Conservation (phyloP, 1,140 invertebrate species). For the Archegozetes longisetosus region DNA sequence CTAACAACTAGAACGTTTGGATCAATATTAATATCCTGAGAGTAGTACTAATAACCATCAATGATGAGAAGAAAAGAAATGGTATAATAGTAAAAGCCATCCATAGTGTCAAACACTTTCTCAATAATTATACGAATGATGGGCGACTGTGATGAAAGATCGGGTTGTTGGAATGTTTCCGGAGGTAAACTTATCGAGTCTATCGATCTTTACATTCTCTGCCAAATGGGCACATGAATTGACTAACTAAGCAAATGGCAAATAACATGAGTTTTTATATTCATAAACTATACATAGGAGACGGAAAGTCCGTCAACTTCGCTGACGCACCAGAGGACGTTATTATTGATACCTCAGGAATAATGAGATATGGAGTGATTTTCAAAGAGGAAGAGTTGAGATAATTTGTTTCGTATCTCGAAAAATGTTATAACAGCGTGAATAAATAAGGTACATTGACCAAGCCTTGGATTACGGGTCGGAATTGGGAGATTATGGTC, state of each 20-base stretch:
- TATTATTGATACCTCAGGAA: background rate
- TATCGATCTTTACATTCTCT: background rate
- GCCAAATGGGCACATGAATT: background rate
- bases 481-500: background rate
- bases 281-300: background rate
- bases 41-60: background rate
- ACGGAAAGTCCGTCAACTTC: constrained; percentile 9
- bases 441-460: background rate
- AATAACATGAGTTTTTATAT: constrained; percentile 1
- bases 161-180: background rate
- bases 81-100: background rate
- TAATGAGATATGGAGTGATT: background rate
- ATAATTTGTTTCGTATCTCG: background rate
- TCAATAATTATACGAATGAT: constrained; percentile 5
- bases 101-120: constrained; percentile 1
- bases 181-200: background rate
- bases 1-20: constrained; percentile 12
- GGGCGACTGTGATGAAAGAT: constrained; percentile 10
- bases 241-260: background rate
- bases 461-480: background rate
- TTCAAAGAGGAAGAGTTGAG: constrained; percentile 8
- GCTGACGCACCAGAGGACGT: background rate
- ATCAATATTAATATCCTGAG: constrained; percentile 11
- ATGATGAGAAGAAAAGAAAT: background rate
- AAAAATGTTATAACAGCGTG: background rate